Evolutionary conservation across 2,888 invertebrate genomes (phyloP).

Genomic region (Paralinhomoeus sp.): DNA sequence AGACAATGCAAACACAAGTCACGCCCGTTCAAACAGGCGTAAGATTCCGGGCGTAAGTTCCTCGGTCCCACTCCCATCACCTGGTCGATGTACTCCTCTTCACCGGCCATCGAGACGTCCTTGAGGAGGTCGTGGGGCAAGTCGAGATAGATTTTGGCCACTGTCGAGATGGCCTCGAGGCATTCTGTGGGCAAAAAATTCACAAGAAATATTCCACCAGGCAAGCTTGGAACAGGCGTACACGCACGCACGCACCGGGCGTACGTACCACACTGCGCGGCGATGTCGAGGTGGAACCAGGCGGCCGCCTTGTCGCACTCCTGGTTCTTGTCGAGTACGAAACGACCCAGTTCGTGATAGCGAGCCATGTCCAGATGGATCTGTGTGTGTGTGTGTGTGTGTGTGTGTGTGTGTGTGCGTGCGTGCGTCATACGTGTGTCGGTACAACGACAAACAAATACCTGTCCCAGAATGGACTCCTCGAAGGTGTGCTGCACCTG

Average conservation of each 20-base stretch:
- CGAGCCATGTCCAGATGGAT: constrained; percentile 36
- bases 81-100: constrained; percentile 8
- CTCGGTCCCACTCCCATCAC: constrained; percentile 9
- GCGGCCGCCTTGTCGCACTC: constrained; percentile 33
- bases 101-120: constrained; percentile 24
- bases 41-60: too few species aligned
- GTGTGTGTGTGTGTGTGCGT: too few species aligned
- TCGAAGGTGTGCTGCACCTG: constrained; percentile 4
- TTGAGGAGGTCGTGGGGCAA: constrained; percentile 32
- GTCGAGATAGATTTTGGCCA: constrained; percentile 32
- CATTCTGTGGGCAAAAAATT: too few species aligned
- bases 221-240: too few species aligned
- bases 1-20: too few species aligned
- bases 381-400: too few species aligned
- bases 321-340: constrained; percentile 17
- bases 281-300: constrained; percentile 34
- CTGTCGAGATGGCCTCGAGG: constrained; percentile 32
- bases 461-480: constrained; percentile 30
- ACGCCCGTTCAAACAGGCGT: too few species aligned
- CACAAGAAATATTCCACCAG: too few species aligned
- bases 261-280: constrained; percentile 30
- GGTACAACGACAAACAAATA: too few species aligned
- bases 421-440: too few species aligned
- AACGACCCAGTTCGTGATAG: constrained; percentile 35
- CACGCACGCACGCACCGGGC: too few species aligned